Evolutionary conservation across 2,888 invertebrate species (phyloP).

Genomic region (Cantharis lateralis): DNA sequence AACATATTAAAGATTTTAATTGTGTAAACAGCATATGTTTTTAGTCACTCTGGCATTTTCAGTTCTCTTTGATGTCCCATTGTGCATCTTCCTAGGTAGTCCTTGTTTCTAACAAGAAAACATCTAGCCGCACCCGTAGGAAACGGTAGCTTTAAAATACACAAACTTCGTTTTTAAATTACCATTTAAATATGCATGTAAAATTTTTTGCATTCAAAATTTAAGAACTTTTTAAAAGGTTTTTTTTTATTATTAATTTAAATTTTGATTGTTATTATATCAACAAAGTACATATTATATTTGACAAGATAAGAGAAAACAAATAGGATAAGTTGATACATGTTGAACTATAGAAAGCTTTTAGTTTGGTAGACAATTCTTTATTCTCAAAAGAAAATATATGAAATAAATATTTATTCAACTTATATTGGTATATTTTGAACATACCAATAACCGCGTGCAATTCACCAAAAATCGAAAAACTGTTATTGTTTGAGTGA

Average conservation of each 20-base stretch:
- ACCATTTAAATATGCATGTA: background rate
- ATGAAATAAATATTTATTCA: background rate
- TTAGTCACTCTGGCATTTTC: conserved; percentile 28
- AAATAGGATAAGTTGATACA: background rate
- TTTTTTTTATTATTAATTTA: background rate
- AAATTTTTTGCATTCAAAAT: background rate
- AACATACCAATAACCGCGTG: background rate
- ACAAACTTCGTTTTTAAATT: background rate
- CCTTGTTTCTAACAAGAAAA: conserved; percentile 23
- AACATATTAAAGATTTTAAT: conserved; percentile 4
- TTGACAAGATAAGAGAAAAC: background rate
- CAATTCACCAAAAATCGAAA: background rate
- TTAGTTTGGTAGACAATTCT: background rate
- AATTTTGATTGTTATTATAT: background rate
- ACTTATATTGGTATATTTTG: background rate
- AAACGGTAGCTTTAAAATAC: conserved; percentile 13
- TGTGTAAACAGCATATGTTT: conserved; percentile 30
- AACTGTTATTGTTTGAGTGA: background rate
- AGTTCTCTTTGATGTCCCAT: conserved; percentile 33
- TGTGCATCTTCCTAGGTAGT: conserved; percentile 33
- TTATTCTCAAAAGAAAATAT: background rate
- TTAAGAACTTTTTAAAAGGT: background rate
- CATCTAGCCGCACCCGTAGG: conserved; percentile 17
- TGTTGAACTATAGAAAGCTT: background rate
- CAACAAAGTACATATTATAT: background rate